Evolutionary conservation across 1,140 invertebrate species (phyloP), one percentile per base, ranked within the genome.

Genomic region (Neoseiulus cucumeris): DNA sequence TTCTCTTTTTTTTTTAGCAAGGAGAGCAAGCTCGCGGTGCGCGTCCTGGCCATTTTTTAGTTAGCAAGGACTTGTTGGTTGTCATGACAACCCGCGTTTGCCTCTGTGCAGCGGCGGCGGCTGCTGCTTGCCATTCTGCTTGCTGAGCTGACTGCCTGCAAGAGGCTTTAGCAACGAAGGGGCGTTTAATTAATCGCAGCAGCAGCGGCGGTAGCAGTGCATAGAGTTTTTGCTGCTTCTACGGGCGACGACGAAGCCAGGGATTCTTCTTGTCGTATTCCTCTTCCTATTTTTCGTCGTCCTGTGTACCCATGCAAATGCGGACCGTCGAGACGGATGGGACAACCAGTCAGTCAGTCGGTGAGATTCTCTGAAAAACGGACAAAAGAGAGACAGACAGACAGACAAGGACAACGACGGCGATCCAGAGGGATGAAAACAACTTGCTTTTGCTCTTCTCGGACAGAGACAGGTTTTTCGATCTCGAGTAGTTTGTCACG

Each of bases 221-320:
- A 59, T 39, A 39, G 33, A 39, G 33, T 59, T 25, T 47, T 47
- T 47, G 45, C 45, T 47, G 45, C 51, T 59, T n/a, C 25, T 2
- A 59, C 22, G 51, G 14, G 17, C 45, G 45, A 47, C 45, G 45
- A 47, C 45, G 45, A 17, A 47, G 45, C 45, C 17, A 9, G 14
- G 14, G 22, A 25, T 33, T 59, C 51, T 14, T 25, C 33, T 25
- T 59, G 25, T 59, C 33, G 25, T 39, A 39, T 39, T 9, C 4
- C 9, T 59, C 51, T 14, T 59, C 22, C 22, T 59, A 25, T 59
- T 59, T 59, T 39, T 39, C 33, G 33, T 39, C 9, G 33, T 39
- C 33, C 33, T 59, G 51, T 59, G 51, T 59, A 59, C 22, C 22
- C 51, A 59, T 59, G 51, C 51, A 59, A 59, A 59, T 59, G 14